Base-by-base conservation (phyloP, 2,797 vertebrate genomes). In the Telmatherina bonti region DNA sequence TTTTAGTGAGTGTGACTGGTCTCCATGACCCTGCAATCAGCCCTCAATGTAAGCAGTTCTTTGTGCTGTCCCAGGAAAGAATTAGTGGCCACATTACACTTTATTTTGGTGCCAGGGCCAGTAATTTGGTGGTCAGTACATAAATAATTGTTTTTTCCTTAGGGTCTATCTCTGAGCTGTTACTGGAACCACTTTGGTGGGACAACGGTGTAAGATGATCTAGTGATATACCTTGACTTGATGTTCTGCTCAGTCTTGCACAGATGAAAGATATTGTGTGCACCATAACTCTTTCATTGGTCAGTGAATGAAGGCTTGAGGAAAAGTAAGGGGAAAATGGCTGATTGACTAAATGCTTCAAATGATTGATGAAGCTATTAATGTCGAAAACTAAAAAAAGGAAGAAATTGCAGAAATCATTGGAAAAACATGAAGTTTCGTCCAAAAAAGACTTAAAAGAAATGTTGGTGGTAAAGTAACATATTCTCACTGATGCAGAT, bases 401-500 rank as follows among this genome's bases (percentile, higher is more conserved):
- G 1, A 22, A 2, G n/a, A n/a, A n/a, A n/a, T n/a, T n/a, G n/a
- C n/a, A n/a, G 8, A 43, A 43, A 43, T 2, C 18, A 7, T 7
- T 20, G 16, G 41, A 18, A 18, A 6, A 43, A 43, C 36, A 20
- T 43, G 1, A 20, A 24, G 62, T 58, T 13, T 49, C 35, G 36
- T 70, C 24, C 36, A 29, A 61, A 49, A 47, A 20, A 7, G 45
- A 47, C 29, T 35, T 13, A 15, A 26, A n/a, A 43, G 24, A 47
- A n/a, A 24, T 55, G 18, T 59, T 65, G 18, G 70, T 59, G 55
- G 22, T 18, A 9, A 47, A 47, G 20, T 47, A n/a, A 47, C 43
- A n/a, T 10, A 20, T 13, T 24, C 63, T 64, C 62, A 36, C 47
- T 62, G 55, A 52, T 54, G 51, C 38, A 45, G 45, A 56, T 67